Evolutionary conservation across 2,888 invertebrate genomes (phyloP), one percentile per base, ranked within the genome.

Genomic region (Cataglyphis altisquamis): DNA sequence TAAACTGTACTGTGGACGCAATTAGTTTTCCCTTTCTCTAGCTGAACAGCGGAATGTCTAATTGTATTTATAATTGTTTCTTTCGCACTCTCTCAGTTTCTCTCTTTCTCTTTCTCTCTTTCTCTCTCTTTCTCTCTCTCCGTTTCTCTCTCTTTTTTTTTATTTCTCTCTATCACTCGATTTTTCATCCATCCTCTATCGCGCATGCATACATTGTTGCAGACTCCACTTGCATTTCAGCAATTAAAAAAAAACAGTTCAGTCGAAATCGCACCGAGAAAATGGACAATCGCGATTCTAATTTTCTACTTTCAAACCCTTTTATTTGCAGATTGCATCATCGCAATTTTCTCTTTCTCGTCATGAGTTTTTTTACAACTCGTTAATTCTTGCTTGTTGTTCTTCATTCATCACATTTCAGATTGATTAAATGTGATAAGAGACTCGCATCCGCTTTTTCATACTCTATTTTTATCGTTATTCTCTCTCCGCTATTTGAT

Each of bases 1-100:
- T 88, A 86, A 90, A 88, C 78, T 72, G 91, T 90, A 90, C 62
- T 89, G 91, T 94, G 94, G 94, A 94, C 94, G 94, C 94, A 94
- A 94, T 93, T 85, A 84, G 86, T 89, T 86, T 82, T 83, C 82
- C 57, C 80, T 87, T 88, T 86, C 87, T 90, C 90, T 90, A 90
- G 89, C 89, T 88, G 90, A 91, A 91, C 86, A 88, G 87, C 90
- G 87, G 88, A 89, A 88, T 77, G 70, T 85, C 82, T 82, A 64
- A 66, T 80, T 41, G 72, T 73, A 73, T 41, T 82, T 48, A 36
- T 80, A 70, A 85, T 36, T 66, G 41, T 83, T 36, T 45, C 48
- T 66, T 41, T 75, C 60, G 60, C 68, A 25, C 60, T 66, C 60
- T 74, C 12, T 60, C 57, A 57, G 15, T 81, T 39, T 48, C 55